phyloP scores from a whole-genome alignment of 2,888 invertebrate genomes.

The Drosophila kanekoi region DNA sequence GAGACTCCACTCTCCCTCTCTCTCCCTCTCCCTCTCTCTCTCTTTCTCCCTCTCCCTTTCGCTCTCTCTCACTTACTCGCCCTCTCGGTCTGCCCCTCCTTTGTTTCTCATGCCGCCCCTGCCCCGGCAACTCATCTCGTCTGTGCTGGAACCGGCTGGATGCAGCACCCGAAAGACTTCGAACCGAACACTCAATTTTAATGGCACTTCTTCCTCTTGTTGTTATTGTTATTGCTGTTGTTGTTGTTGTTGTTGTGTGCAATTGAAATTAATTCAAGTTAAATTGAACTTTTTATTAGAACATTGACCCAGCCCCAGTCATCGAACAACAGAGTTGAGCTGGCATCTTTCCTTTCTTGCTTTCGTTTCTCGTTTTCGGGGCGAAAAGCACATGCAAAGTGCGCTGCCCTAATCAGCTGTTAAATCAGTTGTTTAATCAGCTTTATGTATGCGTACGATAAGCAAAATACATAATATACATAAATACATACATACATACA shows the following conservation, averaged over 20 bases:
- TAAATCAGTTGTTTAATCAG: constrained; percentile 77
- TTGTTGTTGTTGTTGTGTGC: constrained; percentile 44
- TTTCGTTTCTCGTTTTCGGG: too few species aligned
- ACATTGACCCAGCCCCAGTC: constrained; percentile 67
- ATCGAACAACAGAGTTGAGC: constrained; percentile 2
- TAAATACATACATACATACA: background rate
- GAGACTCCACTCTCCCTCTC: background rate
- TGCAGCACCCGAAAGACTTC: constrained; percentile 50
- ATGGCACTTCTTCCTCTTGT: constrained; percentile 19
- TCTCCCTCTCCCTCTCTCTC: background rate
- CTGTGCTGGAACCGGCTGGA: constrained; percentile 56
- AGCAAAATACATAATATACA: constrained; percentile 27
- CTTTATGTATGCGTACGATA: constrained; percentile 53
- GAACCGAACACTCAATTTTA: constrained; percentile 40
- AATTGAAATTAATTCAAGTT: constrained; percentile 81
- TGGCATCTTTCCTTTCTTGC: background rate
- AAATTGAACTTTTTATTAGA: constrained; percentile 78
- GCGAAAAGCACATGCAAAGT: constrained; percentile 17
- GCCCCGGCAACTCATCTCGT: background rate
- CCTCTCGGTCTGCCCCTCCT: background rate
- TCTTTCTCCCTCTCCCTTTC: background rate
- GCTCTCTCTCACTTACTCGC: background rate
- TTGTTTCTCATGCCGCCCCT: too few species aligned
- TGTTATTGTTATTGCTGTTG: constrained; percentile 5
- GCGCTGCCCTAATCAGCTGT: constrained; percentile 47